These are phyloP conservation scores for Procambarus virginalis DNA, from an alignment of 1,140 invertebrate genomes.

Conservation along the genomic window DNA sequence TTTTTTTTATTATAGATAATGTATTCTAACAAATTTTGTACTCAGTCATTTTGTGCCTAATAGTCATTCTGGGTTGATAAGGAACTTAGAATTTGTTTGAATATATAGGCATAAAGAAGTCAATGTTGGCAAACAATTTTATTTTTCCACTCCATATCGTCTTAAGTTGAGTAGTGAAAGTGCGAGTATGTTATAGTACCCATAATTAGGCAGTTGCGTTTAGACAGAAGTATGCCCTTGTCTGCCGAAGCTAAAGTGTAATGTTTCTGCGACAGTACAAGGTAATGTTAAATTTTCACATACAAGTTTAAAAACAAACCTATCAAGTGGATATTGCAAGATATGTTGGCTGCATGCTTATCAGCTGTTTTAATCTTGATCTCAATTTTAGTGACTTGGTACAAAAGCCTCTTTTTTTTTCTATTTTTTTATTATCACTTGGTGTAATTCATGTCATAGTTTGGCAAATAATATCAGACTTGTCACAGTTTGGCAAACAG, in stretches of 20 bases:
- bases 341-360: neutral
- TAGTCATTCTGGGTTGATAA: neutral
- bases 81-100: neutral
- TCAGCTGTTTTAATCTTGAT: neutral
- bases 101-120: neutral
- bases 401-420: neutral
- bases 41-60: neutral
- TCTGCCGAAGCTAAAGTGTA: neutral
- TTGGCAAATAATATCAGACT: neutral
- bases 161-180: neutral
- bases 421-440: neutral
- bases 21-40: neutral
- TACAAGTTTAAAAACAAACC: neutral
- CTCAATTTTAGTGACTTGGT: neutral
- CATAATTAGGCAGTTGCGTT: neutral
- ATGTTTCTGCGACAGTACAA: neutral
- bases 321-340: neutral
- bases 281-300: neutral
- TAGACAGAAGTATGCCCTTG: neutral
- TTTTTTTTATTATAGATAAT: neutral
- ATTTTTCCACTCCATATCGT: neutral
- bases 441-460: neutral
- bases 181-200: neutral
- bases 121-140: neutral
- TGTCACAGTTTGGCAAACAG: too few species aligned